Evolutionary conservation across 1,140 invertebrate genomes (phyloP).

Genomic region (Temnothorax longispinosus): DNA sequence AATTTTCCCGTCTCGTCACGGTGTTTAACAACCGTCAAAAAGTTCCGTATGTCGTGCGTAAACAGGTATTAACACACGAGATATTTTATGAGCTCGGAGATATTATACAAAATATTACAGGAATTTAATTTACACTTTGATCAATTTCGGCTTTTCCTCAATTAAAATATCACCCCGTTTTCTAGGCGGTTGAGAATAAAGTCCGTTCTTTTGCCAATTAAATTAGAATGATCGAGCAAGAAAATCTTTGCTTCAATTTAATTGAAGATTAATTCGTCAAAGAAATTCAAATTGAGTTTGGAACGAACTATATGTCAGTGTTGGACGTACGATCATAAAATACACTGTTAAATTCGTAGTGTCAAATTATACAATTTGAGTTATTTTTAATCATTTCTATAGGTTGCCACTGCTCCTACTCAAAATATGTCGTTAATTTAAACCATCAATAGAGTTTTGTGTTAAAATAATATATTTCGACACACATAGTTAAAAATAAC

Average conservation of each 20-base stretch:
- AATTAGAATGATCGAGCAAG: neutral
- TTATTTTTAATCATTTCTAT: no score
- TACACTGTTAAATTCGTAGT: no score
- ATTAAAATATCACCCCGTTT: neutral
- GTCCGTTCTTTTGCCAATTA: neutral
- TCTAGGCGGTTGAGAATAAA: neutral
- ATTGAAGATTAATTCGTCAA: neutral
- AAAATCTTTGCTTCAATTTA: neutral
- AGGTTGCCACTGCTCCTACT: no score
- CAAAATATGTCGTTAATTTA: no score
- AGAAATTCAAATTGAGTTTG: neutral
- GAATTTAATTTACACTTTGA: neutral
- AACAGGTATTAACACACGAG: neutral
- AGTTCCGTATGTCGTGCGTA: neutral
- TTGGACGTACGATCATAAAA: neutral
- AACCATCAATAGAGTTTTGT: no score
- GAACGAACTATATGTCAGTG: neutral
- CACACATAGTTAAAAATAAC: no score
- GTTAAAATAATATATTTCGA: no score
- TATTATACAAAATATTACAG: neutral
- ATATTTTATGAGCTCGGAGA: neutral
- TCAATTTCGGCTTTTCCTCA: neutral
- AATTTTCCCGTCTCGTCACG: slow-evolving; percentile 16
- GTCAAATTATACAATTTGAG: no score
- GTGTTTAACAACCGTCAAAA: slow-evolving; percentile 14